Evolutionary conservation across 2,113 vertebrate species (phyloP).

Genomic region (Dolichallabes microphthalmus): DNA sequence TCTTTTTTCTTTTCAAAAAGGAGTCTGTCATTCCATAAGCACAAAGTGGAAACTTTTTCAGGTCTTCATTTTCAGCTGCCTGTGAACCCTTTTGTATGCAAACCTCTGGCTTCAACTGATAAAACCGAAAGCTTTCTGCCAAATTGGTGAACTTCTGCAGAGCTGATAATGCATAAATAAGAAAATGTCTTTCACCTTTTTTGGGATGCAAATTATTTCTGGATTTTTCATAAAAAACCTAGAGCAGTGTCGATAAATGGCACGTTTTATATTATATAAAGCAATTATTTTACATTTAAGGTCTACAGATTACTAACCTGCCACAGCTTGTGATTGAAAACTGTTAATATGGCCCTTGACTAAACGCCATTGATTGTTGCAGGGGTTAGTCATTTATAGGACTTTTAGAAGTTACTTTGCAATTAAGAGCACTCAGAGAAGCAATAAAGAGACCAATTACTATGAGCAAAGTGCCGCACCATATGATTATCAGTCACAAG

Average conservation of each 20-base stretch:
- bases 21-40: not conserved
- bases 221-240: not conserved
- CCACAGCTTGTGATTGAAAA: not conserved
- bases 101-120: conserved; percentile 1
- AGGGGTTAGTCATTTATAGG: conserved; percentile 4
- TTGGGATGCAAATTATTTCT: not conserved
- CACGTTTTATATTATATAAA: not conserved
- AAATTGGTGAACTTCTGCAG: conserved; percentile 5
- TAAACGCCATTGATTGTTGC: not conserved
- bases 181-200: not conserved
- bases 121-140: conserved; percentile 10
- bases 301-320: not conserved
- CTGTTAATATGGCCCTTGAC: conserved; percentile 3
- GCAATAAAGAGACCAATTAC: conserved; percentile 26
- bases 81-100: conserved; percentile 13
- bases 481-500: conserved; percentile 43
- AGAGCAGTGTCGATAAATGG: not conserved
- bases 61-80: not conserved
- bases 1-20: not conserved
- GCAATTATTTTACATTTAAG: conserved; percentile 2
- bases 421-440: conserved; percentile 12
- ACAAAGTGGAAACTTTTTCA: not conserved
- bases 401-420: not conserved
- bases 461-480: conserved; percentile 23
- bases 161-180: not conserved